Evolutionary conservation across 2,797 vertebrate species (phyloP), one percentile per base, ranked within the genome.

Genomic region (Coendou prehensilis): DNA sequence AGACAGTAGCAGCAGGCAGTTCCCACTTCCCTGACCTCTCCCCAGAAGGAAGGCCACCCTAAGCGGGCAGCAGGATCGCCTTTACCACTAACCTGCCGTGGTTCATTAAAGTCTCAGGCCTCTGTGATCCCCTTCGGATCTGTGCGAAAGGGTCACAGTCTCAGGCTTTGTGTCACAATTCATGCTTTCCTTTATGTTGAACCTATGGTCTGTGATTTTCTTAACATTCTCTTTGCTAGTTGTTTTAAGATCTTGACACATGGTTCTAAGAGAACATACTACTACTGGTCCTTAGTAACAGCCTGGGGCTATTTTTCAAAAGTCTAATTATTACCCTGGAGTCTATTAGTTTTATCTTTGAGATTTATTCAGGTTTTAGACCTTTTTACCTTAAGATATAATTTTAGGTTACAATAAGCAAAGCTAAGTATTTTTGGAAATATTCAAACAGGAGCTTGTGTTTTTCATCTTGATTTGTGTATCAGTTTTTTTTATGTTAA

Each of bases 261-360:
- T 2, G 30, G 57, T 56, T 82, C 57, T 18, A 83, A 94, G 67
- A 75, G 86, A 90, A 87, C 82, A 52, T 13, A 0, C 37, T 4
- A 23, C 45, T 41, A 30, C 67, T 9, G 56, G 81, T 54, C 86
- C 59, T 76, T 87, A 22, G 69, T 52, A 90, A 82, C 79, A n/a
- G 22, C 89, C 61, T 22, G 91, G 59, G 85, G 47, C 89, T 94
- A 69, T 63, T 83, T 92, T 63, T 54, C 15, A 57, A 79, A 86
- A 97, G 90, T 80, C 54, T 97, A 88, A 94, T 96, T 80, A 93
- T 87, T 96, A 90, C 93, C 95, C 93, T 96, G 84, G 97, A 96
- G 91, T 93, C 80, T 85, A 1, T 86, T 89, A 87, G 86, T 96
- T 97, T 96, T 92, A 96, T 94, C 95, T 97, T 96, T 95, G n/a